Evolutionary conservation across 2,797 vertebrate species (phyloP).

Genomic region (Danio albolineatus): DNA sequence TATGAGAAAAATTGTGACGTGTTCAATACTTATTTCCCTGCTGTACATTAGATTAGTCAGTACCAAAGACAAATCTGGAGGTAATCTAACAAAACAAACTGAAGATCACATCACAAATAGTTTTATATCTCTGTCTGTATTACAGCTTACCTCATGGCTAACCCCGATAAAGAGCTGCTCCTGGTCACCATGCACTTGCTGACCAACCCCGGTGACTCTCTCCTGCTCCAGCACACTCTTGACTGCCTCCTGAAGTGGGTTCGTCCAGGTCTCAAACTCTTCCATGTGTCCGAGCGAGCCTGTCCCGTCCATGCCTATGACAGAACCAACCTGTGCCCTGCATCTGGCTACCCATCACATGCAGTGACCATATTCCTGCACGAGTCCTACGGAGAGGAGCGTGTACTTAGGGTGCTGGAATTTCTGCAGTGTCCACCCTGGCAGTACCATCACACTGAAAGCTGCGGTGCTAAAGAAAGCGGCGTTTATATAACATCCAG

Average conservation of each 20-base stretch:
- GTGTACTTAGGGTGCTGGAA: conserved; percentile 85
- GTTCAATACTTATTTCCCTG: no score
- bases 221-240: conserved; percentile 85
- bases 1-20: no score
- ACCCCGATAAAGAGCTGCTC: conserved; percentile 67
- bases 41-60: no score
- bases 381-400: conserved; percentile 85
- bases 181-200: conserved; percentile 89
- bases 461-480: conserved; percentile 39
- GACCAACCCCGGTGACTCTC: conserved; percentile 82
- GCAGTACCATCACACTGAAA: conserved; percentile 82
- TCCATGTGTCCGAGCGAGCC: conserved; percentile 88
- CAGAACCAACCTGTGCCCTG: conserved; percentile 64
- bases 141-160: conserved; percentile 70
- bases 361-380: conserved; percentile 91
- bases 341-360: conserved; percentile 83
- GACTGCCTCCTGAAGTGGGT: conserved; percentile 86
- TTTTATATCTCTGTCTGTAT: not conserved
- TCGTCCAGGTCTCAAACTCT: conserved; percentile 83
- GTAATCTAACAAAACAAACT: no score
- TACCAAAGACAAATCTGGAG: no score
- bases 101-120: no score
- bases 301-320: conserved; percentile 72
- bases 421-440: conserved; percentile 89
- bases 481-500: conserved; percentile 64